Percentiles rank a stretch among this genome's conserved stretches.
Conservation (phyloP, 2,888 invertebrate species). For the Lutraria lutraria region DNA sequence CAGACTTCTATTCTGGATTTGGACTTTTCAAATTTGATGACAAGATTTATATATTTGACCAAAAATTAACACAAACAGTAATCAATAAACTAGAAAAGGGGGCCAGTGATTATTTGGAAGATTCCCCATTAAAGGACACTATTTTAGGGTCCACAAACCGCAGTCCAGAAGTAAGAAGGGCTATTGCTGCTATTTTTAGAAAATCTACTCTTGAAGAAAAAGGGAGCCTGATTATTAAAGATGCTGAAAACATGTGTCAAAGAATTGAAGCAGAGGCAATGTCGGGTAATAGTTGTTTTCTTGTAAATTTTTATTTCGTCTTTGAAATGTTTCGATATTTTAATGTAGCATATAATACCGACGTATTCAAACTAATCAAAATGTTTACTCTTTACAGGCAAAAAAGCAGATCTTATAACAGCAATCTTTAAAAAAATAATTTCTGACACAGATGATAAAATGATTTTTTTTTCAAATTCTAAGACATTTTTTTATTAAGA, state of each 20-base stretch:
- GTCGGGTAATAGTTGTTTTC: slow-evolving; percentile 34
- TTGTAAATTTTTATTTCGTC: no score
- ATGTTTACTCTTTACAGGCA: no score
- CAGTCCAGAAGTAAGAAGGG: slow-evolving; percentile 74
- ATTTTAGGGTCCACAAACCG: slow-evolving; percentile 73
- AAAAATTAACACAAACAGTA: slow-evolving; percentile 71
- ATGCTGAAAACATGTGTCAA: slow-evolving; percentile 71
- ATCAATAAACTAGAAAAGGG: slow-evolving; percentile 77
- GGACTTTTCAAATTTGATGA: slow-evolving; percentile 71
- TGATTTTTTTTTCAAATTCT: no score
- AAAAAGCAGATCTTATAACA: no score
- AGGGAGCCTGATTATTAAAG: slow-evolving; percentile 66
- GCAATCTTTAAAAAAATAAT: no score
- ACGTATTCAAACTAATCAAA: no score
- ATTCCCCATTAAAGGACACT: slow-evolving; percentile 76
- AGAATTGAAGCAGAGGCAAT: slow-evolving; percentile 59
- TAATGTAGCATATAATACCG: no score
- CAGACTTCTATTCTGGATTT: slow-evolving; percentile 69
- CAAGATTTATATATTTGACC: slow-evolving; percentile 75
- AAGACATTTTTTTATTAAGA: no score
- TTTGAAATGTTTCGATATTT: no score
- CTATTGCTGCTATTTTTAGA: slow-evolving; percentile 74
- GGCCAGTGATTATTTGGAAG: slow-evolving; percentile 71
- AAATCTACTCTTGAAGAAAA: slow-evolving; percentile 73
- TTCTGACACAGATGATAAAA: no score